Evolutionary conservation across 2,888 invertebrate genomes (phyloP), one percentile per base, ranked within the genome.

Genomic region (Melinaea marsaeus): DNA sequence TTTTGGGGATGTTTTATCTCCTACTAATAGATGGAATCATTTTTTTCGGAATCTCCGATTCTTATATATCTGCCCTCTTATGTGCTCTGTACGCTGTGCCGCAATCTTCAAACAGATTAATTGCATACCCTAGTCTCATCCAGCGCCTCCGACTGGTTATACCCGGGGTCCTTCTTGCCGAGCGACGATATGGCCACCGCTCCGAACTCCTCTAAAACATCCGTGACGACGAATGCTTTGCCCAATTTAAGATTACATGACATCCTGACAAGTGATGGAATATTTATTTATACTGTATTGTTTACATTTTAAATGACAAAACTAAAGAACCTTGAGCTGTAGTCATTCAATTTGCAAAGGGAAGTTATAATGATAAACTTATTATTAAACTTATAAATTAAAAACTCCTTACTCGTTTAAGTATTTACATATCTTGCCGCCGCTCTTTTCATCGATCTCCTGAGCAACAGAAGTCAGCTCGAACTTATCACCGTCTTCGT

Each of bases 391-490:
- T 37, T 32, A 48, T 34, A 33, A 42, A 48, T 6, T 42, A n/a
- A 7, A 33, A 35, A 1, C 6, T 34, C 81, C 85, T 84, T 70
- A 93, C 92, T 83, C 82, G 76, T 90, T 91, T 5, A 92, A 72
- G 59, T 92, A 77, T 64, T 89, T 84, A 58, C 77, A 74, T 45
- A 93, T 74, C 75, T 92, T 92, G 64, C 92, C 93, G 4, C 84
- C 87, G 55, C 87, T 75, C 69, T 86, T 87, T 66, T 91, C 88
- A 72, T 93, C 87, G 57, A 91, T 78, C 76, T 92, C 91, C 65
- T 84, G 79, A 2, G 91, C 92, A 0, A 88, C 81, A 33, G 86
- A 76, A 0, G 92, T 89, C 65, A 93, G 80, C 66, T 90, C 85
- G 5, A 90, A 86, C 60, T 71, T 70, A 13, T 83, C 79, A 34